Percentiles rank a stretch among this genome's conserved stretches.
These are phyloP conservation scores for Drosophila paucipuncta DNA, from an alignment of 2,888 invertebrate species.

Conservation along the genomic window DNA sequence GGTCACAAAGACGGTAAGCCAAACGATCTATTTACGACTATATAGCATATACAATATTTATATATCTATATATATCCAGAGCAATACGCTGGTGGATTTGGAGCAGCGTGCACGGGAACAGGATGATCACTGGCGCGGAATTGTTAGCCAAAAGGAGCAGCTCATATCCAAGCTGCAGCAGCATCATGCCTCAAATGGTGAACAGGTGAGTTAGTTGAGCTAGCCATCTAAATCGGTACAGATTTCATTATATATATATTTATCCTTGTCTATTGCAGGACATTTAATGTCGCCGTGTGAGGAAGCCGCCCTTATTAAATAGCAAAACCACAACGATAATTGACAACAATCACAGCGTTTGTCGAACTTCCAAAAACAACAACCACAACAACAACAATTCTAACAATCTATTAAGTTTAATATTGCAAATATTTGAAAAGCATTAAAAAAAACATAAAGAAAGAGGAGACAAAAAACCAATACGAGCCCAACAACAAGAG, in stretches of 20 bases:
- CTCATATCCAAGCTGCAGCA: slow-evolving; percentile 84
- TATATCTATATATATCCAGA: slow-evolving; percentile 59
- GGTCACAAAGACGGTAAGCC: slow-evolving; percentile 91
- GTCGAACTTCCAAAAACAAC: slow-evolving; percentile 71
- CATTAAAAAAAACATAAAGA: slow-evolving; percentile 16
- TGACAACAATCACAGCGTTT: slow-evolving; percentile 60
- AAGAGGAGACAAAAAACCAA: slow-evolving; percentile 36
- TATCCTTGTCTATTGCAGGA: slow-evolving; percentile 66
- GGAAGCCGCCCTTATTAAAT: slow-evolving; percentile 22
- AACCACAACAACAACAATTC: slow-evolving; percentile 70
- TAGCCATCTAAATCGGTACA: background rate
- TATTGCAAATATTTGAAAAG: slow-evolving; percentile 48
- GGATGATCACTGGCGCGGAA: slow-evolving; percentile 84
- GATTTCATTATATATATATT: background rate
- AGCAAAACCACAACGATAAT: slow-evolving; percentile 71
- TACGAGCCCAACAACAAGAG: slow-evolving; percentile 67
- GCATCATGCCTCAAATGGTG: slow-evolving; percentile 82
- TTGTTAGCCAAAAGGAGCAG: slow-evolving; percentile 84
- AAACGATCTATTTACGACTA: slow-evolving; percentile 78
- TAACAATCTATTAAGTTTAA: slow-evolving; percentile 80
- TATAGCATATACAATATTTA: background rate
- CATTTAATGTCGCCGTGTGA: slow-evolving; percentile 82
- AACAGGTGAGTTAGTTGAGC: slow-evolving; percentile 70
- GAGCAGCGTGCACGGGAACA: slow-evolving; percentile 84
- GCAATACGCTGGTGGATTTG: slow-evolving; percentile 84